Conservation (phyloP, 2,888 invertebrate species). For the Tolmerus cingulatus region DNA sequence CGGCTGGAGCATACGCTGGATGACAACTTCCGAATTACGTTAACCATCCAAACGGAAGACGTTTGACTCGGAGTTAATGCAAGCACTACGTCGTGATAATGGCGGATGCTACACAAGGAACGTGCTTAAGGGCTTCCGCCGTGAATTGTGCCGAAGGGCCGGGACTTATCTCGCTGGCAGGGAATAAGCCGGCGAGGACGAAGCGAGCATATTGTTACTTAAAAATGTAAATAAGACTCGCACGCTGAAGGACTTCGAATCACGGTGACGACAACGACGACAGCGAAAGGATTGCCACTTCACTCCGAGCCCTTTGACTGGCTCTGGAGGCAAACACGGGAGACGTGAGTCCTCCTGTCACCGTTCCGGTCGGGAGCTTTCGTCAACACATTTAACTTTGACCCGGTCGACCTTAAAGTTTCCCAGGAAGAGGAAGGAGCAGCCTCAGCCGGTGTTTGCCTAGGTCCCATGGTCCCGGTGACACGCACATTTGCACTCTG, state of each 20-base stretch:
- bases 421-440: not conserved
- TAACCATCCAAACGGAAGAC: conserved; percentile 31
- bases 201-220: not conserved
- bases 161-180: not conserved
- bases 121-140: conserved; percentile 36
- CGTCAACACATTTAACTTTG: conserved; percentile 23
- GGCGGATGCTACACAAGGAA: conserved; percentile 26
- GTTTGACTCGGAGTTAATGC: conserved; percentile 39
- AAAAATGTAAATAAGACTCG: conserved; percentile 29
- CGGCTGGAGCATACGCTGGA: conserved; percentile 8
- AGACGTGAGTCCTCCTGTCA: not conserved
- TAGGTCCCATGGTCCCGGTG: not conserved
- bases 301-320: not conserved
- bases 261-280: not conserved
- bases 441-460: not conserved
- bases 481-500: not conserved
- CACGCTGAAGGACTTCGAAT: conserved; percentile 5
- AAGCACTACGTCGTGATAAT: conserved; percentile 30
- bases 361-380: not conserved
- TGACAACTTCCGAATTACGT: conserved; percentile 40
- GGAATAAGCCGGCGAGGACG: not conserved
- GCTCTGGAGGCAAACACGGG: conserved; percentile 1
- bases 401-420: conserved; percentile 23
- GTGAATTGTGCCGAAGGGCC: conserved; percentile 9
- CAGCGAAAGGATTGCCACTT: not conserved